A percentile compares a stretch with the other conserved stretches of the same genome.
phyloP scores from a whole-genome alignment of 1,140 invertebrate species.

The Nixonia krombeini region DNA sequence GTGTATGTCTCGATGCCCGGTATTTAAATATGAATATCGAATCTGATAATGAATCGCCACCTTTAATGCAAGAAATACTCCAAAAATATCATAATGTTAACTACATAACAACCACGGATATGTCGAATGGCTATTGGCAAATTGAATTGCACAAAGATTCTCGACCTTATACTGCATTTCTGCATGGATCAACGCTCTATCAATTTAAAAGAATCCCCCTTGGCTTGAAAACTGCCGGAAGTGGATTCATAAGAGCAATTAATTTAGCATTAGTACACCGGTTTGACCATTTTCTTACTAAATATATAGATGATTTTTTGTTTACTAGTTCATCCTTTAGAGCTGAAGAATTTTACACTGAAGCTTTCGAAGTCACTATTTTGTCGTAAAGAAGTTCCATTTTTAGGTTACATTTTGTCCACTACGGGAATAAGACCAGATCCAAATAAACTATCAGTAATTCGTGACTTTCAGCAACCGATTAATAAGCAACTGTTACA shows the following conservation, averaged over 20 bases:
- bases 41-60: slow-evolving; percentile 20
- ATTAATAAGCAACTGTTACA: neutral
- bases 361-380: neutral
- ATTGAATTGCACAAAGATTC: slow-evolving; percentile 45
- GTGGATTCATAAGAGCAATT: slow-evolving; percentile 46
- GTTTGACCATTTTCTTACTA: neutral
- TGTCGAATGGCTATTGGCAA: slow-evolving; percentile 57
- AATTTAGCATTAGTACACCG: neutral
- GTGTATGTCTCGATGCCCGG: slow-evolving; percentile 57
- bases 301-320: slow-evolving; percentile 13
- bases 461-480: neutral
- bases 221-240: slow-evolving; percentile 56
- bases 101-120: slow-evolving; percentile 19
- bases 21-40: slow-evolving; percentile 13
- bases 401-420: neutral
- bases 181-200: slow-evolving; percentile 48
- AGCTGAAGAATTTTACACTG: neutral
- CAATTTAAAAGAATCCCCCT: slow-evolving; percentile 55
- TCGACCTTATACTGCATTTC: slow-evolving; percentile 55
- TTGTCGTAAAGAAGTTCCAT: neutral
- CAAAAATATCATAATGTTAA: slow-evolving; percentile 8
- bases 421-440: neutral
- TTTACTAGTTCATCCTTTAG: neutral
- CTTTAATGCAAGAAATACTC: slow-evolving; percentile 12
- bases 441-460: neutral